Evolutionary conservation across 2,797 vertebrate species (phyloP).

Genomic region (Ptychadena robeensis): DNA sequence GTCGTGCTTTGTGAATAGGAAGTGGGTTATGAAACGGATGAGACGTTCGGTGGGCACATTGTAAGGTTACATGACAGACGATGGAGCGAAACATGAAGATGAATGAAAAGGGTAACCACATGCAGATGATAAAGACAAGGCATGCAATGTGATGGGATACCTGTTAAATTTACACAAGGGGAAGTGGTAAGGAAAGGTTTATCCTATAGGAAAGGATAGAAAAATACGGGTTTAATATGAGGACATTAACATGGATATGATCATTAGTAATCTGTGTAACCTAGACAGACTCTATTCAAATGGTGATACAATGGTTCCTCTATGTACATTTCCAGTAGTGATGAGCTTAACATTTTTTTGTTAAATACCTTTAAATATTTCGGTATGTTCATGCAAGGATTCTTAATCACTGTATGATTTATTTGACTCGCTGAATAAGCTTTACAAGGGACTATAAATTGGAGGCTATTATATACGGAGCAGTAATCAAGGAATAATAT

Average conservation of each 20-base stretch:
- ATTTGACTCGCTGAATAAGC: not conserved
- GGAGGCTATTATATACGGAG: too few relatives aligned
- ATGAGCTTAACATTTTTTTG: not conserved
- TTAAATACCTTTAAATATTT: not conserved
- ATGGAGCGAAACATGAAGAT: not conserved
- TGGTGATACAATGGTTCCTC: not conserved
- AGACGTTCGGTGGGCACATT: not conserved
- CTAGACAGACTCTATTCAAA: not conserved
- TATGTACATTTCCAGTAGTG: too few relatives aligned
- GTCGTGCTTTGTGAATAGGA: not conserved
- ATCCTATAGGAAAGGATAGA: conserved; percentile 57
- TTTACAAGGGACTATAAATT: not conserved
- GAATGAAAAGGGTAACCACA: not conserved
- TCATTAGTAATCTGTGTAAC: conserved; percentile 9
- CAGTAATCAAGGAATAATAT: too few relatives aligned
- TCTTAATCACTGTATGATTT: not conserved
- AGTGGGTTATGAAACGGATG: not conserved
- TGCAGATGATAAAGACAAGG: conserved; percentile 5
- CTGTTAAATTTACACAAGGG: conserved; percentile 59
- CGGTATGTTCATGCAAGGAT: too few relatives aligned
- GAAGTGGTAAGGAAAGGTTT: conserved; percentile 49
- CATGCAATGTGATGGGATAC: conserved; percentile 55
- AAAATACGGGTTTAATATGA: conserved; percentile 27
- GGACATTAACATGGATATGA: conserved; percentile 2
- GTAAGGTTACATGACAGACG: not conserved